Percentiles rank a stretch among this genome's conserved stretches.
Conservation (phyloP, 2,888 invertebrate genomes). For the Nineta flava region DNA sequence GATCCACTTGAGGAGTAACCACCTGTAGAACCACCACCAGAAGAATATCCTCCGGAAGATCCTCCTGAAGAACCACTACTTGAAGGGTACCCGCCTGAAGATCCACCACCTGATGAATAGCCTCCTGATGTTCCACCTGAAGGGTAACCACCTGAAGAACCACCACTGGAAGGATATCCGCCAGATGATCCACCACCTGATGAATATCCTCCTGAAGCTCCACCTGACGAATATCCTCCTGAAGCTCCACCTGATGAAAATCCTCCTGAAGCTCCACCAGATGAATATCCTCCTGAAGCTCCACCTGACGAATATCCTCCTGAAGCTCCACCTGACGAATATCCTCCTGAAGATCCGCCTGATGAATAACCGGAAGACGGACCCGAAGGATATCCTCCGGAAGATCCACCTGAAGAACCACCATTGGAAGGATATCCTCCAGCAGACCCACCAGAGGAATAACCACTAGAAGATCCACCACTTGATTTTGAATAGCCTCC, state of each 20-base stretch:
- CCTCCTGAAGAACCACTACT: no score
- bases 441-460: constrained; percentile 22
- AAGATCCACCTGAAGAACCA: constrained; percentile 19
- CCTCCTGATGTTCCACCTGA: constrained; percentile 19
- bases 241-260: constrained; percentile 18
- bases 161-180: constrained; percentile 16
- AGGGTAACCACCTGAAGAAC: constrained; percentile 14
- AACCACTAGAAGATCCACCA: constrained; percentile 9
- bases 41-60: no score
- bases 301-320: constrained; percentile 15
- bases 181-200: constrained; percentile 23
- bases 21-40: no score
- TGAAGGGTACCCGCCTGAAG: no score
- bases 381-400: constrained; percentile 13
- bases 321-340: constrained; percentile 13
- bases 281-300: constrained; percentile 13
- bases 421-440: no score
- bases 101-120: constrained; percentile 19
- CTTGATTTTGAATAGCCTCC: neutral
- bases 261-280: constrained; percentile 17
- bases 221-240: constrained; percentile 17
- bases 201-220: constrained; percentile 17
- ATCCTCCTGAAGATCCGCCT: constrained; percentile 21
- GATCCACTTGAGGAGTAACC: no score
- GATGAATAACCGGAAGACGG: constrained; percentile 19